Evolutionary conservation across 1,140 invertebrate genomes (phyloP).

Genomic region (Brachionus manjavacas): DNA sequence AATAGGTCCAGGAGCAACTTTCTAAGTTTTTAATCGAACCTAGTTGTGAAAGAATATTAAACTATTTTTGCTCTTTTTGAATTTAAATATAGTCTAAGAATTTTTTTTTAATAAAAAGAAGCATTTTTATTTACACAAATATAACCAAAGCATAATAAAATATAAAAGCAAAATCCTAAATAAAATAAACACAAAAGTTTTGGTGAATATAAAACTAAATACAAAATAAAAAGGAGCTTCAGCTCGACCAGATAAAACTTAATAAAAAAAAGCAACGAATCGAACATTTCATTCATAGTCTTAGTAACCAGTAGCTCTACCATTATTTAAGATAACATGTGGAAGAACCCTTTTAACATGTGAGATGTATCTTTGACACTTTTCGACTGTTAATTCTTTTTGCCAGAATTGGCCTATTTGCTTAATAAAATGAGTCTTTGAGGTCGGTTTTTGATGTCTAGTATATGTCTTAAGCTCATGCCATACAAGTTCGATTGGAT

Average conservation of each 20-base stretch:
- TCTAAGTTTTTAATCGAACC: too few relatives aligned
- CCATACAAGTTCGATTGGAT: conserved; percentile 24
- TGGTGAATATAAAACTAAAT: not conserved
- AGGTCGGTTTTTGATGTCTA: not conserved
- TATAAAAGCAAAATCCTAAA: too few relatives aligned
- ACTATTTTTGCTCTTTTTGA: too few relatives aligned
- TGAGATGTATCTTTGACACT: not conserved
- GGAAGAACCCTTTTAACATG: not conserved
- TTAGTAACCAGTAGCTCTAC: not conserved
- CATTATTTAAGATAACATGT: conserved; percentile 15
- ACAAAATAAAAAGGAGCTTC: not conserved
- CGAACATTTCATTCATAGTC: too few relatives aligned
- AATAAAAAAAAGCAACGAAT: not conserved
- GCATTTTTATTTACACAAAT: too few relatives aligned
- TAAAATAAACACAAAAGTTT: not conserved
- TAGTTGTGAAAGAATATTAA: too few relatives aligned
- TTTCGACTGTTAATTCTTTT: not conserved
- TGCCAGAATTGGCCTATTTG: not conserved
- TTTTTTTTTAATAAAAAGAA: too few relatives aligned
- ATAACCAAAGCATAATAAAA: too few relatives aligned
- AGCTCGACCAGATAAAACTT: not conserved
- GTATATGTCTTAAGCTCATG: not conserved
- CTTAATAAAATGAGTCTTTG: not conserved
- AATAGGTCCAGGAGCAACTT: too few relatives aligned
- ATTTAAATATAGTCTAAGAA: too few relatives aligned